Base-by-base conservation (phyloP, 2,113 vertebrate genomes). In the Trochalopteron elliotii region DNA sequence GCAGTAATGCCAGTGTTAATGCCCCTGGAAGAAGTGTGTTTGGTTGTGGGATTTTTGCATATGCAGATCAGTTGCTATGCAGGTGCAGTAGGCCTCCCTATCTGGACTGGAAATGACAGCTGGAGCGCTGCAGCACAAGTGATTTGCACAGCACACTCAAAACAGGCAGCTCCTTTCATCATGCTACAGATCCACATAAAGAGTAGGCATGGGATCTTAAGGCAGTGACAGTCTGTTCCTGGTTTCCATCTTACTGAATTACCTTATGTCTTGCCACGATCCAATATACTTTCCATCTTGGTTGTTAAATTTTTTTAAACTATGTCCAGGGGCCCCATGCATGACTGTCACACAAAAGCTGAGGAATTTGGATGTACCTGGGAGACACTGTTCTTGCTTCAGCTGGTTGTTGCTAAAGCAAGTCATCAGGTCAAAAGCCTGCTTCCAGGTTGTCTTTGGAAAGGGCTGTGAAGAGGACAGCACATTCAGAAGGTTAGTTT, bases 271-370 rank as follows among this genome's bases (percentile, higher is more conserved):
- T 76, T 85, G 22, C 16, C 31, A 40, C 9, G 15, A 59, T 82
- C 16, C 64, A 63, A 1, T 74, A 13, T 40, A 8, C 21, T 79
- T 83, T 30, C 25, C 8, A 15, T 13, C n/a, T 70, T 60, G 19
- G 9, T 56, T 27, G 44, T 20, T 47, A 15, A 18, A 3, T 56
- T 22, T 15, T 47, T 72, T 39, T 4, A 10, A 50, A 12, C 8
- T 31, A 0, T 39, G 35, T 83, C 24, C 3, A 1, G 1, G 44
- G 64, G 31, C 47, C 9, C 8, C 3, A 0, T 68, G 28, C 7
- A 21, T 71, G 61, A 47, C 27, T 42, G 25, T 39, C 37, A 15
- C 40, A 42, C 17, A 35, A 17, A 35, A 86, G 16, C 3, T 57
- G 83, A 64, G 47, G 39, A 64, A 33, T 87, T 82, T 75, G 55